Evolutionary conservation across 30 jellyfish, hydroid and myxozoan genomes (phyloP), one percentile per base, ranked within the genome.

Genomic region (Morbakka virulenta): DNA sequence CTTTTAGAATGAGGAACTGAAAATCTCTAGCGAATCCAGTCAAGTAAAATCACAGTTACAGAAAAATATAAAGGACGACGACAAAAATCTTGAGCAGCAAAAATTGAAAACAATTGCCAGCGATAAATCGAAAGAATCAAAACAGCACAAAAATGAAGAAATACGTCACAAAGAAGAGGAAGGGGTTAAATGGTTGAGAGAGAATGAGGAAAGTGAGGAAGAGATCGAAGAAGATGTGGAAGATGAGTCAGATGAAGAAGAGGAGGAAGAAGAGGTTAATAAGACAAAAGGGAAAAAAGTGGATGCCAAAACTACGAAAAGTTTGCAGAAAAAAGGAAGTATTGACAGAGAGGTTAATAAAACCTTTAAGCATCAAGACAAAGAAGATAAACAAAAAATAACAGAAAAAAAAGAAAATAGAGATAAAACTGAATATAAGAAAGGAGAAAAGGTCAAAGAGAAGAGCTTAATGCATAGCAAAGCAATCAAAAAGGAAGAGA

Each of bases 161-260:
- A 49, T 28, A 25, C 23, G 29, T 12, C 1, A 36, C 48, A 27
- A 17, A 28, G 32, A 64, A 41, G 1, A 4, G 22, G 31, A 66
- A 14, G 28, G 67, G 30, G 83, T 41, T 3, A 70, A 77, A 25
- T n/a, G 64, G 29, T 11, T 12, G 3, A 65, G 27, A 50, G 69
- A 74, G 4, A 4, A 48, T 13, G 84, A 76, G 35, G 82, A 76
- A n/a, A 65, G 48, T 3, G 80, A 50, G 9, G 74, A 14, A 22
- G 82, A 71, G 34, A 31, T 61, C 4, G 90, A 88, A 3, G 87
- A 74, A 30, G 87, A 81, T 3, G 86, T 49, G 61, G 89, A 75
- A 20, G 88, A 81, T 21, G 93, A 76, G 0, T 74, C 57, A 33
- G 71, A 88, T 0, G 68, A n/a, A 26, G 79, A 14, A 0, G 79